These are phyloP conservation scores for Liparis tanakae DNA, from an alignment of 2,797 vertebrate species.

Conservation along the genomic window DNA sequence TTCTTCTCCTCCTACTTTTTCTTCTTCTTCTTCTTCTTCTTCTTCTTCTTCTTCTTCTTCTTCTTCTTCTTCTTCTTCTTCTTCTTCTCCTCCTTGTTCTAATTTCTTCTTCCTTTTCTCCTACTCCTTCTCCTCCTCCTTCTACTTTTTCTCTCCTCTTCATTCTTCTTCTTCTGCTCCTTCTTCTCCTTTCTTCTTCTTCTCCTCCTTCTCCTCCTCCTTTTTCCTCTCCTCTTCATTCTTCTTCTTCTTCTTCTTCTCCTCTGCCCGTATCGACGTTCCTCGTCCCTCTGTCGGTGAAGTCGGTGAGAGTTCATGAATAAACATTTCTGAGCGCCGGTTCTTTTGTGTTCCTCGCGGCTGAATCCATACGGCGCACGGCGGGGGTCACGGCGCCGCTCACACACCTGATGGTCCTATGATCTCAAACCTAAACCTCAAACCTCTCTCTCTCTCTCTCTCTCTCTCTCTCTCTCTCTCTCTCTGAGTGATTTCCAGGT, in stretches of 20 bases:
- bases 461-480: too few relatives aligned
- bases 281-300: neutral
- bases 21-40: too few relatives aligned
- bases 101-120: too few relatives aligned
- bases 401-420: slow-evolving; percentile 53
- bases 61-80: neutral
- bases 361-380: slow-evolving; percentile 48
- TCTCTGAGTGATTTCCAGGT: slow-evolving; percentile 39
- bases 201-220: too few relatives aligned
- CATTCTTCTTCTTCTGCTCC: too few relatives aligned
- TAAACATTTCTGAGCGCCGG: slow-evolving; percentile 14
- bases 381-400: slow-evolving; percentile 29
- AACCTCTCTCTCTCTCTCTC: too few relatives aligned
- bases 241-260: too few relatives aligned
- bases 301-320: slow-evolving; percentile 20
- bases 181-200: neutral
- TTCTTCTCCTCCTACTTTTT: too few relatives aligned
- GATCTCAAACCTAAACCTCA: slow-evolving; percentile 43
- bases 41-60: neutral
- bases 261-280: too few relatives aligned
- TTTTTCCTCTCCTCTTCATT: neutral
- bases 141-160: too few relatives aligned
- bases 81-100: too few relatives aligned
- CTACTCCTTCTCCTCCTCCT: too few relatives aligned
- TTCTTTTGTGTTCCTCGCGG: slow-evolving; percentile 43